Evolutionary conservation across 2,888 invertebrate species (phyloP).

Genomic region (Yponomeuta cagnagella): DNA sequence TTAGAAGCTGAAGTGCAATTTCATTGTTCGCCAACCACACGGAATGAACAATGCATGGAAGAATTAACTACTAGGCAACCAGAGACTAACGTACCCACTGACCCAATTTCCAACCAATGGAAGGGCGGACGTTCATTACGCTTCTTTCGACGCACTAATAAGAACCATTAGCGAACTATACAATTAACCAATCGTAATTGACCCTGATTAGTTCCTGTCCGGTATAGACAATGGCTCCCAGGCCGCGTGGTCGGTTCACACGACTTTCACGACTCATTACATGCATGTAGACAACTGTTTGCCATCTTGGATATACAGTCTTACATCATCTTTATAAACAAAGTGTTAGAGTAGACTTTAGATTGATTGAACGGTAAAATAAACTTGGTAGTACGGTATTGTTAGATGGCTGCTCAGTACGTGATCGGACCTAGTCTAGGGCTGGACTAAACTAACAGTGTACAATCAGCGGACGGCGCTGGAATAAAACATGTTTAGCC

Average conservation of each 20-base stretch:
- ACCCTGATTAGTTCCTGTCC: constrained; percentile 5
- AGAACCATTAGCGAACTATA: constrained; percentile 3
- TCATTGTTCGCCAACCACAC: too few relatives aligned
- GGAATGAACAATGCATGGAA: too few relatives aligned
- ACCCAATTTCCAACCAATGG: constrained; percentile 8
- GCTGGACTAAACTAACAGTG: neutral
- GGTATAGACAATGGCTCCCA: constrained; percentile 43
- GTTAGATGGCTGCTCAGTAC: neutral
- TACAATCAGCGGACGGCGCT: neutral
- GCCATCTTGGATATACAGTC: neutral
- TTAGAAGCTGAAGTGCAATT: too few relatives aligned
- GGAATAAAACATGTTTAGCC: neutral
- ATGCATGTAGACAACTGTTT: constrained; percentile 27
- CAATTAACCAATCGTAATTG: constrained; percentile 16
- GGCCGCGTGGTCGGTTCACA: constrained; percentile 46
- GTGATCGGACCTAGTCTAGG: constrained; percentile 9
- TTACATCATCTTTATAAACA: too few relatives aligned
- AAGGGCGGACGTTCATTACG: constrained; percentile 4
- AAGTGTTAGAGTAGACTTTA: constrained; percentile 1
- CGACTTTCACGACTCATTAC: constrained; percentile 63
- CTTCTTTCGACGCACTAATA: constrained; percentile 11
- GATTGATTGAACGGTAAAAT: neutral
- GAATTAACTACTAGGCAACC: too few relatives aligned
- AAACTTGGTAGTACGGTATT: neutral
- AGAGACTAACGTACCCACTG: neutral